Conservation (phyloP, 2,113 vertebrate species). For the Oncorhynchus tshawytscha region DNA sequence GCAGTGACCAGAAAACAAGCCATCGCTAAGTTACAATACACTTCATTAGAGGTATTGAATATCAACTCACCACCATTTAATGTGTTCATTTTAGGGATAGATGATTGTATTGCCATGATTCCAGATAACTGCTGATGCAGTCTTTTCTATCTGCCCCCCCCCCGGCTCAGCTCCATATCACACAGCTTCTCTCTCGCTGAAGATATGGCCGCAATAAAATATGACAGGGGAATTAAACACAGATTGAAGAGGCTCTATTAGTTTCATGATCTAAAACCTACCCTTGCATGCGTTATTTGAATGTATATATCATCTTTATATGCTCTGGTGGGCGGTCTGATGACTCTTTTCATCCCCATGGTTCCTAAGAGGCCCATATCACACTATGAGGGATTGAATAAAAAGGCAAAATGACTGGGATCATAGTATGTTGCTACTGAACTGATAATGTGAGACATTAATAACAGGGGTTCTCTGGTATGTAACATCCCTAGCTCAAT, state of each 20-base stretch:
- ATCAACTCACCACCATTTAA: not conserved
- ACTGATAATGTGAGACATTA: not conserved
- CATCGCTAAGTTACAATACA: not conserved
- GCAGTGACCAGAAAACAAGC: not conserved
- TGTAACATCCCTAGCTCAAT: not conserved
- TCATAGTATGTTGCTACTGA: not conserved
- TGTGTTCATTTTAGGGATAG: not conserved
- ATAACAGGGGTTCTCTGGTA: not conserved
- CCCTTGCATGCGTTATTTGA: not conserved
- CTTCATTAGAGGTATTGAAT: not conserved
- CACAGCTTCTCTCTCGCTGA: too few species aligned
- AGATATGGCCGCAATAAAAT: not conserved
- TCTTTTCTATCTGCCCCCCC: not conserved
- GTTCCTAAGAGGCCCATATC: not conserved
- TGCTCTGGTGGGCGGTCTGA: not conserved
- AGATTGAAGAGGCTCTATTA: not conserved
- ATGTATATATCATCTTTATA: not conserved
- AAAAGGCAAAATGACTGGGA: not conserved
- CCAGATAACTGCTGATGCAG: not conserved
- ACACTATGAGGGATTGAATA: not conserved
- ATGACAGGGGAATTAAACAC: not conserved
- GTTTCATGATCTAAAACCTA: constrained; percentile 9
- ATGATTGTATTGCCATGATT: not conserved
- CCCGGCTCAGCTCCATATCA: too few species aligned
- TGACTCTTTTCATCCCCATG: not conserved